Evolutionary conservation across 1,140 invertebrate genomes (phyloP), one percentile per base, ranked within the genome.

Genomic region (Drosophila fuyamai): DNA sequence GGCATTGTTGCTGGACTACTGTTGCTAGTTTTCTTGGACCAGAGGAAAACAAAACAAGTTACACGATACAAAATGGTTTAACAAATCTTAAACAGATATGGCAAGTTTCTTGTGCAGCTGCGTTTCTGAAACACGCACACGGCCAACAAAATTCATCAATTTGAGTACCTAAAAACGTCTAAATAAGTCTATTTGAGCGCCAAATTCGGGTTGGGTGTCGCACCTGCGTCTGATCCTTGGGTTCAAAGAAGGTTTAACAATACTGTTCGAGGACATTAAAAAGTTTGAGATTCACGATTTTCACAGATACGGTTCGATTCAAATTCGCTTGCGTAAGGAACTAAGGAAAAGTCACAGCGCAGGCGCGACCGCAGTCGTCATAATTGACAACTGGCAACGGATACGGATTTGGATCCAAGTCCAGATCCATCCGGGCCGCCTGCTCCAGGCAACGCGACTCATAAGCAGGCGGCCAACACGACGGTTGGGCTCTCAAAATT

Each of bases 161-260:
- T 84, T 56, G 74, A 81, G 75, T 86, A 80, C 71, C 75, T 90
- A 83, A 83, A 73, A 88, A 82, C 74, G 56, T 77, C 76, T 89
- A 90, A 90, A 90, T 82, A 91, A 91, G 82, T 86, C 82, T 91
- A 91, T 91, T 91, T 91, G 89, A 91, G 90, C 90, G 78, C 72
- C 76, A 90, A 81, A 90, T 91, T 90, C 82, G 89, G 81, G 38
- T 74, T 80, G 43, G 41, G 44, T 65, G 74, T 86, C 77, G 60
- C 80, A 70, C 79, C 75, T 74, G 51, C 41, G 5, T 35, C 66
- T 79, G 66, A 38, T 53, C 44, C 14, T 70, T 23, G 36, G 27
- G 35, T 50, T 41, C 29, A 32, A 46, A 29, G 44, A 13, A 70
- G 35, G 44, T 43, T 48, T 40, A 71, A 71, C 53, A 72, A 72